Conservation (phyloP, 2,888 invertebrate genomes). For the Oegoconia quadripuncta region DNA sequence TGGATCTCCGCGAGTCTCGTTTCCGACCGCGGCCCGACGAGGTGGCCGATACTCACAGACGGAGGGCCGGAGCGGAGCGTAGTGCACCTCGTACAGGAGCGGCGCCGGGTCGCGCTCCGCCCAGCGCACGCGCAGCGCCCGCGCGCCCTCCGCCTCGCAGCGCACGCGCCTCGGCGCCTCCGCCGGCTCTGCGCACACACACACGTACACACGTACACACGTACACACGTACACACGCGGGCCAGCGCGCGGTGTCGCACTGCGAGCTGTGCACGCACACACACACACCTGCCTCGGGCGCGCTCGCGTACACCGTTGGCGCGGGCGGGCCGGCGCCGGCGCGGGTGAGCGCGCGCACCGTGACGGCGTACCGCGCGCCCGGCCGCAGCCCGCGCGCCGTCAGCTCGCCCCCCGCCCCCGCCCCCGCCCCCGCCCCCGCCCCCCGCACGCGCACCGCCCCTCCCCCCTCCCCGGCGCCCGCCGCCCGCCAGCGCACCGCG, state of each 20-base stretch:
- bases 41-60: constrained; percentile 35
- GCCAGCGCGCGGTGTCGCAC: not conserved
- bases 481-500: constrained; percentile 80
- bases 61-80: constrained; percentile 72
- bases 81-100: constrained; percentile 89
- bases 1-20: not conserved
- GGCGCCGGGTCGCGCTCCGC: constrained; percentile 80
- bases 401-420: constrained; percentile 46
- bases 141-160: constrained; percentile 84
- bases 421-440: constrained; percentile 36
- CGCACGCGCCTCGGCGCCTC: constrained; percentile 83
- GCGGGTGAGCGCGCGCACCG: constrained; percentile 88
- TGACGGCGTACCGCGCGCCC: constrained; percentile 87
- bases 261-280: not conserved
- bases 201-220: not conserved
- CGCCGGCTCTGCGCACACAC: constrained; percentile 79
- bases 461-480: constrained; percentile 35
- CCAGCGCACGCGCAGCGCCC: constrained; percentile 86
- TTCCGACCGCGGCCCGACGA: not conserved
- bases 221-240: not conserved
- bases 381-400: constrained; percentile 82
- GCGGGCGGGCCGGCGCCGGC: constrained; percentile 90
- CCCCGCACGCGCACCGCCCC: constrained; percentile 84
- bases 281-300: constrained; percentile 85
- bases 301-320: constrained; percentile 83